phyloP scores from a whole-genome alignment of 2,113 vertebrate genomes.

The Balaeniceps rex region DNA sequence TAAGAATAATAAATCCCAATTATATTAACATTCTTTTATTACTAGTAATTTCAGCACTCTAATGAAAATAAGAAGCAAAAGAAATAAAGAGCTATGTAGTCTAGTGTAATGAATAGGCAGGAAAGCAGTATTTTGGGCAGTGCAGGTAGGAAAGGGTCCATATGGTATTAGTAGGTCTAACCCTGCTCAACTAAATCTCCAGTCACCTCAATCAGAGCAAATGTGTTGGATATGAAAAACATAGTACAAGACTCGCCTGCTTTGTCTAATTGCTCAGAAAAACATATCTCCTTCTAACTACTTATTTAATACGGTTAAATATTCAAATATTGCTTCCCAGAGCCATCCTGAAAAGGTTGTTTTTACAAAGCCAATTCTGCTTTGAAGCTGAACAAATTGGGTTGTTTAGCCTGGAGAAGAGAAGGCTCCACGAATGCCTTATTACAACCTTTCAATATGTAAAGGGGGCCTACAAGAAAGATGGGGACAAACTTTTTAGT shows the following conservation, averaged over 20 bases:
- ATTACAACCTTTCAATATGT: background rate
- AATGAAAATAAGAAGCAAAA: background rate
- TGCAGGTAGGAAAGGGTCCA: background rate
- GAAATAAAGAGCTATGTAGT: background rate
- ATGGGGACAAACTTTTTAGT: background rate
- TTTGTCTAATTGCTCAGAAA: background rate
- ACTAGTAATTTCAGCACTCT: background rate
- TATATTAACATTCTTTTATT: slow-evolving; percentile 17
- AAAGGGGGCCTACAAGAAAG: background rate
- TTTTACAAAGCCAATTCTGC: background rate
- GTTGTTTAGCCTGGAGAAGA: background rate
- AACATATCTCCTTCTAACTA: background rate
- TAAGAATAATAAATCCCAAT: slow-evolving; percentile 32
- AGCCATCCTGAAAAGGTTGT: background rate
- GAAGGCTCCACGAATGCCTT: background rate
- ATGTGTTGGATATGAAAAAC: background rate
- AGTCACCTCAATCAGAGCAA: background rate
- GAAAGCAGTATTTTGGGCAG: background rate
- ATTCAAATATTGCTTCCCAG: background rate
- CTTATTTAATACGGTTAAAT: background rate
- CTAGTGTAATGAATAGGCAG: background rate
- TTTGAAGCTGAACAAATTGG: background rate
- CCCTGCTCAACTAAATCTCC: background rate
- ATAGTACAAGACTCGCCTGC: background rate
- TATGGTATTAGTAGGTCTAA: background rate